Evolutionary conservation across 2,797 vertebrate species (phyloP), one percentile per base, ranked within the genome.

Genomic region (Muscicapa comitata): DNA sequence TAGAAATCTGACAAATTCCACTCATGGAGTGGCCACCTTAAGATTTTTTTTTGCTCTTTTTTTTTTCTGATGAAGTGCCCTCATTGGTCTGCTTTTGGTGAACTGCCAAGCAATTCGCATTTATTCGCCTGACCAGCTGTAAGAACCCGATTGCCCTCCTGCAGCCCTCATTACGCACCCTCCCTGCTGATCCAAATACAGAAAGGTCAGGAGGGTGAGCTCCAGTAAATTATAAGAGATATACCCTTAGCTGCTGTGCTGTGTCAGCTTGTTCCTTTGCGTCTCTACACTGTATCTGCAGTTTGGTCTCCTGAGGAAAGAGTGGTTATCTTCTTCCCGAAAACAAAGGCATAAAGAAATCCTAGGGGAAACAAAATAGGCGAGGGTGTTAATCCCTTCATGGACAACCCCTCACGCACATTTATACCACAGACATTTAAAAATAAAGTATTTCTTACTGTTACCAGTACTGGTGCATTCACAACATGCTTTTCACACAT

Each of bases 111-210:
- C 57, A 89, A 86, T 87, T 82, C 6, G 0, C 81, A 73, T 75
- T 82, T 70, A 76, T 92, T 93, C 2, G 51, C 91, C 78, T 91
- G 95, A 66, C 93, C 93, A 82, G 93, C 88, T 82, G 77, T 76
- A 88, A 75, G 93, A 89, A 76, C 62, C 31, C 24, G 0, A 26
- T 26, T 78, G 91, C 93, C 80, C 62, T 95, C 83, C 84, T 6
- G 3, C 16, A 40, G 70, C 73, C 82, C 90, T 93, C 86, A 92
- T 96, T 94, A 95, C 0, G 2, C 61, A 48, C 53, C 71, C 74
- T 86, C 75, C 83, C 80, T 55, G 91, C 83, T 28, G 57, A 35
- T 90, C 80, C 82, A 78, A 88, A 84, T 84, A 37, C 83, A 43
- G 88, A 94, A 75, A 72, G 91, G 94, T 72, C 95, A 72, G 74